These are phyloP conservation scores for Seira musarum DNA, from an alignment of 2,888 invertebrate species.

Conservation along the genomic window DNA sequence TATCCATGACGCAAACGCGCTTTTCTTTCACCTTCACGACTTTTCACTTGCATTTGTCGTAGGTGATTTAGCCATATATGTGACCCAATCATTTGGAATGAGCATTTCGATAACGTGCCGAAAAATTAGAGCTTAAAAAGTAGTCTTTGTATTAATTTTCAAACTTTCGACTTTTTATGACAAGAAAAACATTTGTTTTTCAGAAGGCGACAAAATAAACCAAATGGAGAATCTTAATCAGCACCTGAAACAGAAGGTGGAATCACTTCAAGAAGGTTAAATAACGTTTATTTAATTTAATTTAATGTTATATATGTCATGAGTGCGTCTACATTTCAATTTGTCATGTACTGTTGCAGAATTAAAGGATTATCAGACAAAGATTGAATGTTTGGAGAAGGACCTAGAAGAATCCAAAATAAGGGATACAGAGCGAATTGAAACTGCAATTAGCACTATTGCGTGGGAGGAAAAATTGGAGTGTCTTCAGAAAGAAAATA, in stretches of 20 bases:
- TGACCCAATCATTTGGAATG: too few relatives aligned
- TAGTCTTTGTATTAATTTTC: too few relatives aligned
- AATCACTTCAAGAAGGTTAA: conserved; percentile 70
- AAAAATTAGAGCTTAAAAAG: too few relatives aligned
- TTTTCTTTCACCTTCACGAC: too few relatives aligned
- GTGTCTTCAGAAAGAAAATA: conserved; percentile 72
- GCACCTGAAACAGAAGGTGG: conserved; percentile 70
- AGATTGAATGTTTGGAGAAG: conserved; percentile 46
- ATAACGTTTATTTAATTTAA: too few relatives aligned
- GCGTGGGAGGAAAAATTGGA: conserved; percentile 73
- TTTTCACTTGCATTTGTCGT: too few relatives aligned
- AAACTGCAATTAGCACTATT: conserved; percentile 64
- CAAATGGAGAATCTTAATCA: conserved; percentile 61
- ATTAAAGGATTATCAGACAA: neutral
- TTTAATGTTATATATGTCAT: too few relatives aligned
- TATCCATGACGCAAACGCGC: too few relatives aligned
- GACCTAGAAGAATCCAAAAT: conserved; percentile 56
- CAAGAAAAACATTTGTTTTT: neutral
- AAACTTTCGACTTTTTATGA: too few relatives aligned
- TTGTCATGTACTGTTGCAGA: conserved; percentile 17
- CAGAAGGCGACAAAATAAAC: neutral
- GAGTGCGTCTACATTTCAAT: conserved; percentile 70
- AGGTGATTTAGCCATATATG: too few relatives aligned
- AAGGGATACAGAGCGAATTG: conserved; percentile 39
- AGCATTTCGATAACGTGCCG: too few relatives aligned